phyloP scores from a whole-genome alignment of 2,888 invertebrate genomes.

The Tethea ocularis region DNA sequence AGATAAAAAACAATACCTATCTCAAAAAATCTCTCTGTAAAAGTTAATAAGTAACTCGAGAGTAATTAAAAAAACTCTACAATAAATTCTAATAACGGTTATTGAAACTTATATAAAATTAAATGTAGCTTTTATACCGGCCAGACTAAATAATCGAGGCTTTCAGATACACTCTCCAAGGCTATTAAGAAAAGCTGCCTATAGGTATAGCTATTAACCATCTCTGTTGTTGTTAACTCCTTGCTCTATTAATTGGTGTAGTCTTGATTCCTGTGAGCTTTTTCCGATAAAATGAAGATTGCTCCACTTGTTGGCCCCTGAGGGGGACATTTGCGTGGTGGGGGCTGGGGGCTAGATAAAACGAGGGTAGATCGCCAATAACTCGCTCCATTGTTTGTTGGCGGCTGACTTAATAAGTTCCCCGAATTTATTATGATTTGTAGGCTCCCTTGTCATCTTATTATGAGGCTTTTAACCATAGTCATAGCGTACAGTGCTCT shows the following conservation, averaged over 20 bases:
- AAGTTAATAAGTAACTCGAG: background rate
- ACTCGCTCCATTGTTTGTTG: slow-evolving; percentile 81
- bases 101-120: background rate
- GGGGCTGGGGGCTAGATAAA: slow-evolving; percentile 64
- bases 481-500: slow-evolving; percentile 44
- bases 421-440: slow-evolving; percentile 81
- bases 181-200: slow-evolving; percentile 32
- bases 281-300: slow-evolving; percentile 77
- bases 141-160: slow-evolving; percentile 1
- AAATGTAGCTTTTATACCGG: background rate
- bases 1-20: too few species aligned
- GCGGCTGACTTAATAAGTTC: slow-evolving; percentile 82
- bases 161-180: slow-evolving; percentile 21
- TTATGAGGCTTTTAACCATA: slow-evolving; percentile 70
- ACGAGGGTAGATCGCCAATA: slow-evolving; percentile 80
- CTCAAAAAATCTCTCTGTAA: background rate
- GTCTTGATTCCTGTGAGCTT: slow-evolving; percentile 70
- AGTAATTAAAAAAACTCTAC: background rate
- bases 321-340: slow-evolving; percentile 45
- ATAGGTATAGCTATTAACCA: slow-evolving; percentile 38
- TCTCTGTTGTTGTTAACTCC: slow-evolving; percentile 54
- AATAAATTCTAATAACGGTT: background rate
- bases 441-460: slow-evolving; percentile 75
- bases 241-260: slow-evolving; percentile 73
- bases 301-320: slow-evolving; percentile 64